phyloP scores from a whole-genome alignment of 2,113 vertebrate genomes.

The Rhea americana region DNA sequence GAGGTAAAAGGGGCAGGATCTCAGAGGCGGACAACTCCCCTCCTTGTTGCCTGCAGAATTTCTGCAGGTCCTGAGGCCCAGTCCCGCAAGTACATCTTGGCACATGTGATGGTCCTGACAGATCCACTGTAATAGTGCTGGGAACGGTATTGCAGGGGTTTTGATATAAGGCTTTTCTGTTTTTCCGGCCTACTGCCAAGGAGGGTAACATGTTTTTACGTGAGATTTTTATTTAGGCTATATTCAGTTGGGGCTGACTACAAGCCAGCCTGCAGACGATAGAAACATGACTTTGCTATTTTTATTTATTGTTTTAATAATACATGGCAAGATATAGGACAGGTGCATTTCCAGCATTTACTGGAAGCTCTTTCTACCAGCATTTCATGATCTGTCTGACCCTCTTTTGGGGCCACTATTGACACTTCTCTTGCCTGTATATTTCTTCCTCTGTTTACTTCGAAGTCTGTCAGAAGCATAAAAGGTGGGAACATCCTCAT shows the following conservation, averaged over 20 bases:
- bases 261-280: background rate
- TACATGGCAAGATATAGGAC: background rate
- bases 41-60: background rate
- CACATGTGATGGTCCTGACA: rapidly evolving
- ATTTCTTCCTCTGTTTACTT: conserved; percentile 5
- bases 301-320: background rate
- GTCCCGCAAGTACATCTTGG: rapidly evolving
- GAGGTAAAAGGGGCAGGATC: background rate
- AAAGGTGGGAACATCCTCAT: conserved; percentile 40
- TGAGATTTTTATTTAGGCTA: background rate
- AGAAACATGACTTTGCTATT: background rate
- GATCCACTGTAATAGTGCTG: background rate
- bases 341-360: background rate
- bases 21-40: background rate
- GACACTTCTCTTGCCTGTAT: background rate
- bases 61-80: background rate
- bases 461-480: background rate
- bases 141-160: background rate
- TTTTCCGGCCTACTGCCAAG: background rate
- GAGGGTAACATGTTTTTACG: background rate
- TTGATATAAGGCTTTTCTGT: background rate
- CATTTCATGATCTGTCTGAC: background rate
- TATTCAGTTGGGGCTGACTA: background rate
- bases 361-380: background rate
- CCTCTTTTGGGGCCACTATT: background rate